Evolutionary conservation across 1,140 invertebrate genomes (phyloP).

Genomic region (Aradophagus sp.): DNA sequence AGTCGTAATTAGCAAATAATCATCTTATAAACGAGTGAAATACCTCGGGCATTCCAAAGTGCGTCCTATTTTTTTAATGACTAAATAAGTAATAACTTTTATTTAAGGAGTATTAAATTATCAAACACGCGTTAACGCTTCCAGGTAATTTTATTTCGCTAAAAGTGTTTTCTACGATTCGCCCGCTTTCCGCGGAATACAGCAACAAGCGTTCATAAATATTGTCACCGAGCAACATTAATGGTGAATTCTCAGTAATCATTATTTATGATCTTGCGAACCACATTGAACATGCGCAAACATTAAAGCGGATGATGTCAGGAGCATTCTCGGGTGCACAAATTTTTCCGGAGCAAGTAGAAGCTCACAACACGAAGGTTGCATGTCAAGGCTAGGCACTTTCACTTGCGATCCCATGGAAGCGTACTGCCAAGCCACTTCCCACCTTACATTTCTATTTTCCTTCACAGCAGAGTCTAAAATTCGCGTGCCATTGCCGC

Average conservation of each 20-base stretch:
- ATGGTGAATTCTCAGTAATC: neutral
- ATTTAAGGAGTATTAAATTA: too few relatives aligned
- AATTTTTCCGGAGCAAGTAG: conserved; percentile 35
- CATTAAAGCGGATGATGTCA: conserved; percentile 21
- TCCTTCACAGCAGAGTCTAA: conserved; percentile 42
- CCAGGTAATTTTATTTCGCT: too few relatives aligned
- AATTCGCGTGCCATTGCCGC: neutral
- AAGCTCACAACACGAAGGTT: conserved; percentile 65
- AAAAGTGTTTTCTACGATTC: too few relatives aligned
- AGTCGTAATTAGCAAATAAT: too few relatives aligned
- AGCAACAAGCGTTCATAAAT: neutral
- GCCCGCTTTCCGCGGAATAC: too few relatives aligned
- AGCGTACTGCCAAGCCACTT: conserved; percentile 66
- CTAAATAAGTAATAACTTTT: too few relatives aligned
- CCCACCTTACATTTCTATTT: conserved; percentile 69
- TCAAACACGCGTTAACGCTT: too few relatives aligned
- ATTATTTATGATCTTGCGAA: conserved; percentile 10
- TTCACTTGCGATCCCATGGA: conserved; percentile 70
- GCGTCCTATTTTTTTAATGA: too few relatives aligned
- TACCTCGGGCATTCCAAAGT: too few relatives aligned
- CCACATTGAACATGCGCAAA: conserved; percentile 6
- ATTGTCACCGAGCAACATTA: neutral
- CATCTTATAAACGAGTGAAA: too few relatives aligned
- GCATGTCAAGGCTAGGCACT: conserved; percentile 73
- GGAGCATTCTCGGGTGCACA: conserved; percentile 13